phyloP scores from a whole-genome alignment of 2,888 invertebrate genomes.

The Campoletis raptor region DNA sequence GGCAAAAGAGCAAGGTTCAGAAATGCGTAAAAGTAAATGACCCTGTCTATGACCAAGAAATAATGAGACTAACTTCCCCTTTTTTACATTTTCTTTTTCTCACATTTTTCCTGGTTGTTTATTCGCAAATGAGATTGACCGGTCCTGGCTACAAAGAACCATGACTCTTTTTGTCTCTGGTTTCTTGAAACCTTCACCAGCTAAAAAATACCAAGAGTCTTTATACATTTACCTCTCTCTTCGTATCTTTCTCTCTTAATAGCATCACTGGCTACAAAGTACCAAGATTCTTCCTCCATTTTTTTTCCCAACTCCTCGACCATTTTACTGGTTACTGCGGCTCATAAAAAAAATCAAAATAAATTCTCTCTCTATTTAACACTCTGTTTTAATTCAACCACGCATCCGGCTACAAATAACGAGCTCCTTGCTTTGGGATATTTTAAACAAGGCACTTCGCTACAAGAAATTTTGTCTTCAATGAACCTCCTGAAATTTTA shows the following conservation, averaged over 20 bases:
- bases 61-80: constrained; percentile 10
- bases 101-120: not conserved
- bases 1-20: constrained; percentile 46
- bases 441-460: not conserved
- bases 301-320: not conserved
- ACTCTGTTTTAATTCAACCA: constrained; percentile 44
- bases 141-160: not conserved
- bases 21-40: constrained; percentile 61
- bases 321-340: not conserved
- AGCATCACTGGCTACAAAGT: not conserved
- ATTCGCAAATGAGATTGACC: not conserved
- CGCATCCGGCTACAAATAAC: constrained; percentile 15
- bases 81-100: not conserved
- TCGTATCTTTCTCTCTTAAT: not conserved
- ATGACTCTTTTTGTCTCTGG: not conserved
- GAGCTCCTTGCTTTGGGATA: not conserved
- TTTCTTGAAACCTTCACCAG: not conserved
- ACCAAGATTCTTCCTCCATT: not conserved
- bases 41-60: constrained; percentile 15
- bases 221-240: not conserved
- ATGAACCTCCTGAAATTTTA: not conserved
- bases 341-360: not conserved
- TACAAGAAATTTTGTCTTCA: not conserved
- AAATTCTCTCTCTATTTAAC: constrained; percentile 38
- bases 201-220: not conserved